Evolutionary conservation across 2,797 vertebrate genomes (phyloP).

Genomic region (Varecia variegata): DNA sequence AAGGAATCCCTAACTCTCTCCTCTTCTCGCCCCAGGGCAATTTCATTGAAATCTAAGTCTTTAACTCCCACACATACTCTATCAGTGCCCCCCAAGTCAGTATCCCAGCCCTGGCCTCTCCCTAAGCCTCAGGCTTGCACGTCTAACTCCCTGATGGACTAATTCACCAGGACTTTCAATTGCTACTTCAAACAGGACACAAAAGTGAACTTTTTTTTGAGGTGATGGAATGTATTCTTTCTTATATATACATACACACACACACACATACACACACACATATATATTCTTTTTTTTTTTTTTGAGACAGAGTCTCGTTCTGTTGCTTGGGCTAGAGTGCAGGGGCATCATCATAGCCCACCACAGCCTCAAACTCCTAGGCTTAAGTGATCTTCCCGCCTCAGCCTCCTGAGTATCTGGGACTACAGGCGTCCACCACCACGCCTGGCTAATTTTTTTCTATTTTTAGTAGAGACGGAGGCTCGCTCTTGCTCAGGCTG

Average conservation of each 20-base stretch:
- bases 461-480: too few species aligned
- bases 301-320: too few species aligned
- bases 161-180: not conserved
- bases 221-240: not conserved
- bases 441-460: too few species aligned
- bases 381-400: too few species aligned
- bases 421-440: too few species aligned
- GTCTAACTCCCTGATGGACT: not conserved
- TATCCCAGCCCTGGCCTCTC: not conserved
- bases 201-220: not conserved
- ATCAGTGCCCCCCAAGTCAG: not conserved
- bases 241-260: not conserved
- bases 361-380: too few species aligned
- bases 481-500: too few species aligned
- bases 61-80: not conserved
- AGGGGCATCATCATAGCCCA: too few species aligned
- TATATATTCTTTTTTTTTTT: too few species aligned
- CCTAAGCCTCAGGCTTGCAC: not conserved
- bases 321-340: too few species aligned
- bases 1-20: not conserved
- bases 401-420: too few species aligned
- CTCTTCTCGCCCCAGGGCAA: not conserved
- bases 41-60: not conserved
- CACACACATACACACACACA: too few species aligned
- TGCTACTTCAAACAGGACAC: not conserved